phyloP scores from a whole-genome alignment of 2,888 invertebrate species.

The Euplagia quadripunctaria region DNA sequence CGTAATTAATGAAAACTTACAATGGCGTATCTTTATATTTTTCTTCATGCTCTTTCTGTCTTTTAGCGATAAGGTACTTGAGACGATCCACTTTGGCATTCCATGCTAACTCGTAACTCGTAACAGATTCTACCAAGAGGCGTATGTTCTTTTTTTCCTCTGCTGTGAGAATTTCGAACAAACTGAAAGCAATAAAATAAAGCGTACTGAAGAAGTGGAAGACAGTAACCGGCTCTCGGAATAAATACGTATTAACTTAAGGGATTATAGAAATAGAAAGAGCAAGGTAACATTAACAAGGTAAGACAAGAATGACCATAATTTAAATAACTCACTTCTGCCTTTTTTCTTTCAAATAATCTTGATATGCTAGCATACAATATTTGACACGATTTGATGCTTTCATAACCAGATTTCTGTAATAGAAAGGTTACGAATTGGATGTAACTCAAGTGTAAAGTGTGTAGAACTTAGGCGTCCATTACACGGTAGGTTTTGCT shows the following conservation, averaged over 20 bases:
- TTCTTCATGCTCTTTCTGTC: constrained; percentile 85
- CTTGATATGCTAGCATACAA: constrained; percentile 2
- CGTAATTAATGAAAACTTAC: constrained; percentile 55
- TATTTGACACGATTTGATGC: neutral
- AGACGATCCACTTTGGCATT: constrained; percentile 82
- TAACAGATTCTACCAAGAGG: constrained; percentile 84
- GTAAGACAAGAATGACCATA: neutral
- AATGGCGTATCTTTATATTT: constrained; percentile 77
- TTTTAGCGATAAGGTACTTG: constrained; percentile 77
- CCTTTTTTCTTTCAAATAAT: neutral
- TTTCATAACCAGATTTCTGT: constrained; percentile 1
- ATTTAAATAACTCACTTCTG: neutral
- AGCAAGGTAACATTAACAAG: neutral
- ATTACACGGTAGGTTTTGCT: too few relatives aligned
- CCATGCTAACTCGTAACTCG: constrained; percentile 79
- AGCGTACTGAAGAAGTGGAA: neutral
- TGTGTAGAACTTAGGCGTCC: neutral
- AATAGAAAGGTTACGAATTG: neutral
- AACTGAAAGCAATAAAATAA: constrained; percentile 56
- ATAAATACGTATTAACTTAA: neutral
- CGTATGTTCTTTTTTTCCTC: constrained; percentile 85
- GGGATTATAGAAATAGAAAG: neutral
- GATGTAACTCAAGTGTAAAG: neutral
- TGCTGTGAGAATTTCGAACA: constrained; percentile 73
- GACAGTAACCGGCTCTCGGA: neutral